Evolutionary conservation across 2,113 vertebrate species (phyloP).

Genomic region (Notiomystis cincta): DNA sequence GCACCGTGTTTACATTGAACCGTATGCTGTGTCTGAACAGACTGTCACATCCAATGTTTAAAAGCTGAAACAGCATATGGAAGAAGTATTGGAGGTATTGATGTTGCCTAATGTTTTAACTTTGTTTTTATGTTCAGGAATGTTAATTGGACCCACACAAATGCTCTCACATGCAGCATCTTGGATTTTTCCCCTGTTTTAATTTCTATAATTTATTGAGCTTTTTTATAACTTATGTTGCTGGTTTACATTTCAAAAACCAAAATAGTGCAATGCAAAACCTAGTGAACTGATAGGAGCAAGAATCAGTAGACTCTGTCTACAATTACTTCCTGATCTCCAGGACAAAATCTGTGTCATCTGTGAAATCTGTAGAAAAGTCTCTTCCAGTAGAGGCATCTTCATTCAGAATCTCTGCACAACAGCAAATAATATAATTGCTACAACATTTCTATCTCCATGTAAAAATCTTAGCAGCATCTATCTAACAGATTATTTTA

Average conservation of each 20-base stretch:
- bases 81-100: neutral
- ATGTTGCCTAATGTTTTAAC: neutral
- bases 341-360: neutral
- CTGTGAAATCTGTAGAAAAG: neutral
- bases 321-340: neutral
- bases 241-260: conserved; percentile 5
- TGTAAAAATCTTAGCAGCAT: neutral
- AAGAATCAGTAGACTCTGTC: neutral
- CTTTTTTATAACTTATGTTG: neutral
- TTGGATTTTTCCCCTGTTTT: neutral
- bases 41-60: neutral
- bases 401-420: neutral
- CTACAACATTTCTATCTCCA: neutral
- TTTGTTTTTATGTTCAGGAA: conserved; percentile 37
- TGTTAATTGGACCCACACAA: conserved; percentile 24
- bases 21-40: neutral
- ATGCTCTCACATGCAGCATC: neutral
- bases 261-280: neutral
- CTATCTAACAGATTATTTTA: neutral
- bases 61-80: conserved; percentile 28
- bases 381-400: neutral
- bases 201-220: neutral
- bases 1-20: neutral
- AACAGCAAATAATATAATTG: neutral
- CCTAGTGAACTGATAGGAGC: neutral